Evolutionary conservation across 2,797 vertebrate species (phyloP).

Genomic region (Threskiornis aethiopicus): DNA sequence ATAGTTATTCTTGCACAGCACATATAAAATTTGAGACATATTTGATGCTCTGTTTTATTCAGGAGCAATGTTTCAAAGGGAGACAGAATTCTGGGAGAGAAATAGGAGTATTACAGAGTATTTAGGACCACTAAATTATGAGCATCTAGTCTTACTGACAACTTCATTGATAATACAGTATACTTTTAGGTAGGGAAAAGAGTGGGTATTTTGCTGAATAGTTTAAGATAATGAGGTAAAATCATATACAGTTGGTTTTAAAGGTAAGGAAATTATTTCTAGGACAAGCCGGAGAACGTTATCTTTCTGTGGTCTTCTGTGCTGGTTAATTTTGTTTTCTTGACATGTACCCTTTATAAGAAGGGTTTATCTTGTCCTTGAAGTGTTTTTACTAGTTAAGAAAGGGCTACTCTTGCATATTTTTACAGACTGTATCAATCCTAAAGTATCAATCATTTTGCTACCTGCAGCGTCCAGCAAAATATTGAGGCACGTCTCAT

Average conservation of each 20-base stretch:
- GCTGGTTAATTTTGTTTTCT: neutral
- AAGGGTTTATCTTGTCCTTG: neutral
- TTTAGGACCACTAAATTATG: neutral
- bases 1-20: neutral
- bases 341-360: neutral
- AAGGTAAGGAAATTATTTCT: neutral
- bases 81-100: neutral
- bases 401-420: neutral
- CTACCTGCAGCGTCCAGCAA: neutral
- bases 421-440: neutral
- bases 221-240: neutral
- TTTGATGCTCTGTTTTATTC: neutral
- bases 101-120: neutral
- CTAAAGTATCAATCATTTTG: neutral
- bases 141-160: neutral
- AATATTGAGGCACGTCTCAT: fast-evolving
- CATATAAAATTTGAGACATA: neutral
- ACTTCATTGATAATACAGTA: neutral
- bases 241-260: neutral
- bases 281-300: neutral
- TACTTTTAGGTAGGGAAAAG: neutral
- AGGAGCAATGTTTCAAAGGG: neutral
- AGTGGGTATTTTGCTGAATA: neutral
- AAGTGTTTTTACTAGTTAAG: neutral
- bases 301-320: neutral